phyloP scores from a whole-genome alignment of 2,797 vertebrate species.

The Typhlichthys subterraneus region DNA sequence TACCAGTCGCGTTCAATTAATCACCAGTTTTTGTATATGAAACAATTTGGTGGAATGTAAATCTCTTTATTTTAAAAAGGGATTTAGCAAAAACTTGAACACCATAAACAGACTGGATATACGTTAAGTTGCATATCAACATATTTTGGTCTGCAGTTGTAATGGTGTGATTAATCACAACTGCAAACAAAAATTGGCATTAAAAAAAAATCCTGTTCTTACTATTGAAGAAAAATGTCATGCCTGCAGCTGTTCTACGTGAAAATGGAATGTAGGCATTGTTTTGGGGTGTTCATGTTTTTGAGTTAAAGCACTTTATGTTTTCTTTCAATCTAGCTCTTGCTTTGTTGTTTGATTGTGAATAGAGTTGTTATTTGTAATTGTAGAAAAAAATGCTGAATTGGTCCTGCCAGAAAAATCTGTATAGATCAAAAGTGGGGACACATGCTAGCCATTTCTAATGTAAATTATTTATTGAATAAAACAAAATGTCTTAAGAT shows the following conservation, averaged over 20 bases:
- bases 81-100: conserved; percentile 68
- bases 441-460: conserved; percentile 87
- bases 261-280: conserved; percentile 48
- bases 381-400: conserved; percentile 51
- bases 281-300: conserved; percentile 69
- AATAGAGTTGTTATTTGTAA: conserved; percentile 22
- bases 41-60: conserved; percentile 75
- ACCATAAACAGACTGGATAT: conserved; percentile 30
- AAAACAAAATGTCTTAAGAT: conserved; percentile 75
- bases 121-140: conserved; percentile 1
- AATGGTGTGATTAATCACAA: conserved; percentile 2
- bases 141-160: conserved; percentile 1
- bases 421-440: conserved; percentile 77
- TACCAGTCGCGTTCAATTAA: conserved; percentile 79
- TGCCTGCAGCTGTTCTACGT: not conserved
- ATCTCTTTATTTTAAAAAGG: conserved; percentile 51
- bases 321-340: conserved; percentile 74
- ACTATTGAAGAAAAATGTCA: no score
- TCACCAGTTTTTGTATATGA: conserved; percentile 67
- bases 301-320: conserved; percentile 83
- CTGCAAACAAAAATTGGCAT: no score
- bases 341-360: conserved; percentile 65
- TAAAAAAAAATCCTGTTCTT: no score
- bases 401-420: conserved; percentile 70
- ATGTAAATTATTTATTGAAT: conserved; percentile 99